Evolutionary conservation across 2,113 vertebrate genomes (phyloP).

Genomic region (Daphoenositta chrysoptera): DNA sequence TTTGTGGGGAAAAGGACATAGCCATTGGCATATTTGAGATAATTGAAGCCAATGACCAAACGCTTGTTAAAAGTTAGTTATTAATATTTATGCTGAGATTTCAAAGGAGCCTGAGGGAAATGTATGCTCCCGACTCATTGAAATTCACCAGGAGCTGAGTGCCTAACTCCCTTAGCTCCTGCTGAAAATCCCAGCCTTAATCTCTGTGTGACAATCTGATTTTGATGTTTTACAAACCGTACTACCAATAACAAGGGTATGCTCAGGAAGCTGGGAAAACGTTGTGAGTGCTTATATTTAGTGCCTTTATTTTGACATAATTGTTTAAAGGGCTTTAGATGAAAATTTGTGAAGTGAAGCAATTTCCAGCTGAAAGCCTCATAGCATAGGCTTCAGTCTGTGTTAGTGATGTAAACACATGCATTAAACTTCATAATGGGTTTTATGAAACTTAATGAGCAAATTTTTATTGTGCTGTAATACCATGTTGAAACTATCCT

Average conservation of each 20-base stretch:
- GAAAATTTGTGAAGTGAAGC: constrained; percentile 45
- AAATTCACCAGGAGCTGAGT: constrained; percentile 29
- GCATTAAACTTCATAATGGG: constrained; percentile 46
- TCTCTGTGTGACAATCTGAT: constrained; percentile 47
- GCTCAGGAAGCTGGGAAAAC: not conserved
- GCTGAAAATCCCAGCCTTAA: constrained; percentile 43
- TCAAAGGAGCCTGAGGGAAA: constrained; percentile 41
- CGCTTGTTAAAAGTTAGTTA: constrained; percentile 40
- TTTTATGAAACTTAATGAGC: constrained; percentile 59
- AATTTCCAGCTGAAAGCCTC: constrained; percentile 28
- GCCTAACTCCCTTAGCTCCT: constrained; percentile 52
- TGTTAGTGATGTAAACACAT: constrained; percentile 28
- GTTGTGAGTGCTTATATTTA: not conserved
- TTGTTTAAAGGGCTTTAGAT: constrained; percentile 29
- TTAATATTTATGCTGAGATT: constrained; percentile 46
- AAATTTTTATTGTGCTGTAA: constrained; percentile 33
- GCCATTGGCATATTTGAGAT: not conserved
- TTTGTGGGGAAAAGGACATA: not conserved
- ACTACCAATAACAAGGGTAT: constrained; percentile 1
- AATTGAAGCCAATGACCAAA: constrained; percentile 48
- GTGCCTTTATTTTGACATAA: constrained; percentile 39
- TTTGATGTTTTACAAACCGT: constrained; percentile 48
- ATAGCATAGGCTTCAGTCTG: not conserved
- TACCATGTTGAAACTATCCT: not conserved
- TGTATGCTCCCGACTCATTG: constrained; percentile 22